A percentile compares a stretch with the other conserved stretches of the same genome.
phyloP scores from a whole-genome alignment of 2,888 invertebrate genomes.

The Atethmia centrago region DNA sequence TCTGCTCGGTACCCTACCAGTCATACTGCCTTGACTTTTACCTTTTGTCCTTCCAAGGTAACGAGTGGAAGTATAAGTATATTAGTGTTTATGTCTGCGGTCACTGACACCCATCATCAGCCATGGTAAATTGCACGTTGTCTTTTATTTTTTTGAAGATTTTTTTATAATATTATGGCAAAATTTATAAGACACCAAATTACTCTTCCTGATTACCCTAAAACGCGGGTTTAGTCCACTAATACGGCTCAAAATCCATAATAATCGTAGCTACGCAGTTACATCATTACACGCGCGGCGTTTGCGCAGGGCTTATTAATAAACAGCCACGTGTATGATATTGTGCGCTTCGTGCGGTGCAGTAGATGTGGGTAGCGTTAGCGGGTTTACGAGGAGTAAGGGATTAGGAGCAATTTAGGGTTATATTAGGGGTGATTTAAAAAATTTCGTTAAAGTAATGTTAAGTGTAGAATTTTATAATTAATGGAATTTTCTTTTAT shows the following conservation, averaged over 20 bases:
- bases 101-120: background rate
- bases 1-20: background rate
- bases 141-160: background rate
- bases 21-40: background rate
- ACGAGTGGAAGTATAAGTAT: background rate
- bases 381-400: constrained; percentile 41
- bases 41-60: background rate
- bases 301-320: constrained; percentile 85
- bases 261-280: constrained; percentile 79
- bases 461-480: background rate
- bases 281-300: constrained; percentile 84
- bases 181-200: background rate
- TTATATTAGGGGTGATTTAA: background rate
- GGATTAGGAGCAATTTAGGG: background rate
- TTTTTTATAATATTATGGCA: background rate
- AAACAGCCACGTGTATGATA: constrained; percentile 86
- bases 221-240: constrained; percentile 5
- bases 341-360: constrained; percentile 70
- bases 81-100: background rate
- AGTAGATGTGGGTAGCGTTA: constrained; percentile 56
- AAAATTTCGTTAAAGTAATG: background rate
- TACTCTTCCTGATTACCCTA: constrained; percentile 1
- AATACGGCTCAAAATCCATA: constrained; percentile 64
- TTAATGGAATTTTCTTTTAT: background rate
- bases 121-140: too few species aligned